phyloP scores from a whole-genome alignment of 2,888 invertebrate genomes.

The Drosophila seclusa region DNA sequence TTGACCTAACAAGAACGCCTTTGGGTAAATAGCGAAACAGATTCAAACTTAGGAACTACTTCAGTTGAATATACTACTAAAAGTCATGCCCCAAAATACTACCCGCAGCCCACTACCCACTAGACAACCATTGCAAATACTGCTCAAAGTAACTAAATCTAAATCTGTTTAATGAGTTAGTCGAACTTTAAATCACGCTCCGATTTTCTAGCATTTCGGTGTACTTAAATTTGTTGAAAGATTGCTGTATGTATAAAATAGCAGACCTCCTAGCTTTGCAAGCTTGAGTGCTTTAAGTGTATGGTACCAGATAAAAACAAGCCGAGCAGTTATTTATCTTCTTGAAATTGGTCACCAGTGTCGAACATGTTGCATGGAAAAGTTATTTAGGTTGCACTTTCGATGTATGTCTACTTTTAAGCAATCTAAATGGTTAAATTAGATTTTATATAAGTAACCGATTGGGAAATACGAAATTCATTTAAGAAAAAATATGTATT shows the following conservation, averaged over 20 bases:
- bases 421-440: neutral
- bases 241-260: neutral
- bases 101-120: neutral
- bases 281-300: neutral
- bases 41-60: conserved; percentile 1
- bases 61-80: conserved; percentile 6
- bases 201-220: neutral
- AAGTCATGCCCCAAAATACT: neutral
- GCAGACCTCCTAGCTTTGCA: neutral
- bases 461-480: neutral
- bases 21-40: conserved; percentile 19
- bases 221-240: neutral
- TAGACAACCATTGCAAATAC: neutral
- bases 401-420: neutral
- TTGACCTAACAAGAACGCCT: conserved; percentile 1
- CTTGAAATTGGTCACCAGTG: neutral
- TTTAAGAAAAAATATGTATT: neutral
- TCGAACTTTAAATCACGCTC: neutral
- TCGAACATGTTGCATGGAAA: neutral
- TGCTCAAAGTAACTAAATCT: neutral
- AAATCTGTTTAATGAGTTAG: neutral
- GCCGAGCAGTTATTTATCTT: neutral
- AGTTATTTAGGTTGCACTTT: neutral
- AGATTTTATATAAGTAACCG: neutral
- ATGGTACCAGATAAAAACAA: neutral